Evolutionary conservation across 2,113 vertebrate species (phyloP), one percentile per base, ranked within the genome.

Genomic region (Petrocephalus microphthalmus): DNA sequence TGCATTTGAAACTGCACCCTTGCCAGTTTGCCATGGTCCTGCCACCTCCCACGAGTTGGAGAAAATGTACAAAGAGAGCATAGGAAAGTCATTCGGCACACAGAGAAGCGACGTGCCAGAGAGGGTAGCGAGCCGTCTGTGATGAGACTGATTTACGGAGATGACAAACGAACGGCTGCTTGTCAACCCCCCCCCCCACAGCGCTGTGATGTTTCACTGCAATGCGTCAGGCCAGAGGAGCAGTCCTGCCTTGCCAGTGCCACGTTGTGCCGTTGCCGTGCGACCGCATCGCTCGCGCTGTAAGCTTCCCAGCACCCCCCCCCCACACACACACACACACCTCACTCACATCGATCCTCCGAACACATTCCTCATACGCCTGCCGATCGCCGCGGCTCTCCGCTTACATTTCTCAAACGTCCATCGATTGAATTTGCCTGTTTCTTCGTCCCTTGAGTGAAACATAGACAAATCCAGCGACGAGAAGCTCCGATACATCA

Each of bases 111-210:
- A n/a, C 47, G 25, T 17, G 54, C n/a, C 56, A 19, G 17, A 37
- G 64, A 89, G 7, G 25, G 17, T 56, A 47, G 42, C 29, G 42
- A 20, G 71, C 84, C 90, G 88, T 89, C 85, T 56, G 87, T 45
- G 45, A 89, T 86, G 89, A 92, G 89, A 90, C 90, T 91, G 90
- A 95, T 95, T 94, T 93, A 92, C 91, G 87, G 91, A 93, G 92
- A 95, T 89, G 71, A 91, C 92, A 92, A 93, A 93, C 87, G 88
- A 91, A 89, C 29, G 90, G 91, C 93, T 93, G 92, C 93, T 92
- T 93, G 91, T 94, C 90, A 89, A 92, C 91, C 91, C 91, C n/a
- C 13, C 3, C 19, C 20, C 37, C 3, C 29, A 3, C 84, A 60
- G 29, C 56, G 11, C 56, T 45, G 54, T 86, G 85, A 37, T 64